Base-by-base conservation (phyloP, 2,113 vertebrate species). In the Dicerorhinus sumatrensis region DNA sequence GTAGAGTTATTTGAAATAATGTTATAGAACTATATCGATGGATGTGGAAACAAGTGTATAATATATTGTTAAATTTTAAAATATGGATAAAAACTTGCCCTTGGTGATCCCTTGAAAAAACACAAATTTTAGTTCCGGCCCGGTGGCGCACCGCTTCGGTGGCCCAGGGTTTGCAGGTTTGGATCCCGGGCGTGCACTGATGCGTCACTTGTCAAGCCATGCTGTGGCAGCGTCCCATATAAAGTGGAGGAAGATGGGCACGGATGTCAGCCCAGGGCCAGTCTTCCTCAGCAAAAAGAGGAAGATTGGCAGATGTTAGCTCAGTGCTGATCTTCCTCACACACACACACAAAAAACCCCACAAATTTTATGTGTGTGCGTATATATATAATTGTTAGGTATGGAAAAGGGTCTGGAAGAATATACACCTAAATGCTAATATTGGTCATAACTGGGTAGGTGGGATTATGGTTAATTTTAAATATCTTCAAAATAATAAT, bases 1-100 rank as follows among this genome's bases (percentile, higher is more conserved):
- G 33, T 95, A 80, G 85, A 70, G 9, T 85, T 94, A 18, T 82
- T 89, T 27, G 69, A 89, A 79, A 72, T 82, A 88, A 72, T 62
- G 8, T 77, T 79, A 14, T 14, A 42, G 69, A 82, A 29, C 33
- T 85, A n/a, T 63, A 77, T 29, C 70, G 96, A 77, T 36, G 36
- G 36, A 54, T 33, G 10, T 62, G 13, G 42, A 33, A 86, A 89
- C 3, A 20, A 70, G 14, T 63, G 11, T 63, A 67, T 72, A 76
- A 79, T 67, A 75, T 81, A 90, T 80, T 94, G 39, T 70, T 87
- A 79, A 86, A 65, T 79, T 94, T 86, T 36, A 65, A 90, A 93
- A 85, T 60, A 79, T 67, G n/a, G 16, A 29, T 93, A 82, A 67
- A 86, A 76, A 46, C 14, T 36, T 87, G 23, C 29, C 60, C 85